These are phyloP conservation scores for Gallinago paraguaiae DNA, from an alignment of 2,113 vertebrate species.

Conservation along the genomic window DNA sequence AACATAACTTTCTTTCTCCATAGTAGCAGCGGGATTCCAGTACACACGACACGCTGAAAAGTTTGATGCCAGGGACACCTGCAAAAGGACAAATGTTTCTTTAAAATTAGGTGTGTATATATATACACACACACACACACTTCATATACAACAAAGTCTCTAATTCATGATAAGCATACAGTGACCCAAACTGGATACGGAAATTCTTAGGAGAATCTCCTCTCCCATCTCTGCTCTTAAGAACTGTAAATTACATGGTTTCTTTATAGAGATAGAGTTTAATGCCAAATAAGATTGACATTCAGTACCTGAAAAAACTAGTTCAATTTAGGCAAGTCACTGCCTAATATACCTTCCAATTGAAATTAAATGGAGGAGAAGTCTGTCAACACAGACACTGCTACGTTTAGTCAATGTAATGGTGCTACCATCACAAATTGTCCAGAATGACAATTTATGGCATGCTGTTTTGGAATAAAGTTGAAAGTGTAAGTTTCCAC, in stretches of 20 bases:
- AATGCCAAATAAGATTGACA: background rate
- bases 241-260: background rate
- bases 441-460: background rate
- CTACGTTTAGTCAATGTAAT: background rate
- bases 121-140: too few relatives aligned
- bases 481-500: background rate
- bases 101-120: background rate
- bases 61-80: conserved; percentile 82
- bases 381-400: background rate
- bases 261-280: background rate
- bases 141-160: background rate
- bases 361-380: background rate
- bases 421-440: background rate
- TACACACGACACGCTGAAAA: conserved; percentile 82
- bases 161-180: background rate
- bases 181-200: background rate
- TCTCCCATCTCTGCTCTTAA: background rate
- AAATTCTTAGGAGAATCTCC: background rate
- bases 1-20: conserved; percentile 46
- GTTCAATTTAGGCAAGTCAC: background rate
- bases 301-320: background rate
- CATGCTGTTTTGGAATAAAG: background rate
- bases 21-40: conserved; percentile 74
- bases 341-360: background rate
- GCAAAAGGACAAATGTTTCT: background rate